Evolutionary conservation across 2,888 invertebrate species (phyloP).

Genomic region (Bruchidius siliquastri): DNA sequence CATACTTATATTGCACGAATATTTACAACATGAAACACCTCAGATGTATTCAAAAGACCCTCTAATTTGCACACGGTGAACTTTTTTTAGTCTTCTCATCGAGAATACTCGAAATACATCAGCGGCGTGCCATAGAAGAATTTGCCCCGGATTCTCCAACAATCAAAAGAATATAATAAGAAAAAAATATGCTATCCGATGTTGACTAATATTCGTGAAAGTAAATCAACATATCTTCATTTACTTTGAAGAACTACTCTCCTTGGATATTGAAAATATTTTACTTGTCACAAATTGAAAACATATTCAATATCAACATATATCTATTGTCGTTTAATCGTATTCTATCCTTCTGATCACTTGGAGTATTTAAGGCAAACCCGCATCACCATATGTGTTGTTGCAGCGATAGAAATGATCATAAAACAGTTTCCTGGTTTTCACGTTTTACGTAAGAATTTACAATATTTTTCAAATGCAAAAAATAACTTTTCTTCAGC

Average conservation of each 20-base stretch:
- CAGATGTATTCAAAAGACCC: conserved; percentile 15
- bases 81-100: conserved; percentile 28
- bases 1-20: conserved; percentile 36
- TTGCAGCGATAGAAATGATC: conserved; percentile 6
- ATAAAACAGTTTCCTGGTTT: not conserved
- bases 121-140: conserved; percentile 11
- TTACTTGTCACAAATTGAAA: not conserved
- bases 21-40: conserved; percentile 35
- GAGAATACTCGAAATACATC: conserved; percentile 20
- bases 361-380: conserved; percentile 9
- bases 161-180: conserved; percentile 7
- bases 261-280: not conserved
- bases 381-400: conserved; percentile 22
- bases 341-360: not conserved
- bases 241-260: not conserved
- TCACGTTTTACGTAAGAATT: too few species aligned
- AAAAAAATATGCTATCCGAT: not conserved
- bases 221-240: too few species aligned
- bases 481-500: too few species aligned
- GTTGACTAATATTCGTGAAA: too few species aligned
- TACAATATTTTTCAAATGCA: too few species aligned
- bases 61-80: conserved; percentile 23
- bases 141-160: conserved; percentile 7
- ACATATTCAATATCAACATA: conserved; percentile 2
- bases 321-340: not conserved